A percentile compares a stretch with the other conserved stretches of the same genome.
These are phyloP conservation scores for Bombyx mandarina DNA, from an alignment of 1,140 invertebrate genomes.

Conservation along the genomic window DNA sequence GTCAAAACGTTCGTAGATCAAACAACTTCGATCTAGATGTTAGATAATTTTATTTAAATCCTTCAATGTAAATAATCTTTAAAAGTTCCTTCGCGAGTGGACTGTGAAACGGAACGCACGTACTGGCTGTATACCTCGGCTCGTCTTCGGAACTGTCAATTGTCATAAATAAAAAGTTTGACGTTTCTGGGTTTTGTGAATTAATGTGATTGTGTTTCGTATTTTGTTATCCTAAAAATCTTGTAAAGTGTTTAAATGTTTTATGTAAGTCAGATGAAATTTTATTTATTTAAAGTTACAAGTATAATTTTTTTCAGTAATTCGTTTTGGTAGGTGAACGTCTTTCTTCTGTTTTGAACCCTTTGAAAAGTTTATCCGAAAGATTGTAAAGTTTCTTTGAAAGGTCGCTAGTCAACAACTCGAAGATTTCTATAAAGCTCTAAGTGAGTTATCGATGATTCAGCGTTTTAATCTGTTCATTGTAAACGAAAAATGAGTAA, in stretches of 20 bases:
- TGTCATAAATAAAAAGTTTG: constrained; percentile 44
- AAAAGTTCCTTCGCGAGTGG: constrained; percentile 9
- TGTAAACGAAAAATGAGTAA: too few relatives aligned
- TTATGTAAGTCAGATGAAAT: too few relatives aligned
- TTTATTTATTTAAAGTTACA: too few relatives aligned
- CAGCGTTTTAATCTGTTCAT: too few relatives aligned
- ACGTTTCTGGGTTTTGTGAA: constrained; percentile 36
- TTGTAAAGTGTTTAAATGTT: background rate
- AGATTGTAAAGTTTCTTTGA: too few relatives aligned
- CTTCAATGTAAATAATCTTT: background rate
- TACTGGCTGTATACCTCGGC: constrained; percentile 34
- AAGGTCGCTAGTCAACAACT: too few relatives aligned
- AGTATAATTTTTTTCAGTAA: too few relatives aligned
- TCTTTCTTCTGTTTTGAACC: too few relatives aligned
- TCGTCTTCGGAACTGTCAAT: constrained; percentile 26
- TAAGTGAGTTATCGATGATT: too few relatives aligned
- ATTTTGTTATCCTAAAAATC: background rate
- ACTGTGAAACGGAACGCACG: constrained; percentile 59
- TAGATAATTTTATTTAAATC: constrained; percentile 1
- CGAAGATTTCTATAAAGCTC: too few relatives aligned
- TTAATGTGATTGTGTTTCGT: constrained; percentile 28
- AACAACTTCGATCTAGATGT: constrained; percentile 5
- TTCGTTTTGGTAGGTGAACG: too few relatives aligned
- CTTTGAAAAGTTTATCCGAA: too few relatives aligned
- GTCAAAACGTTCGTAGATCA: constrained; percentile 17